A percentile compares a stretch with the other conserved stretches of the same genome.
Conservation (phyloP, 2,888 invertebrate species). For the Conomelus anceps region DNA sequence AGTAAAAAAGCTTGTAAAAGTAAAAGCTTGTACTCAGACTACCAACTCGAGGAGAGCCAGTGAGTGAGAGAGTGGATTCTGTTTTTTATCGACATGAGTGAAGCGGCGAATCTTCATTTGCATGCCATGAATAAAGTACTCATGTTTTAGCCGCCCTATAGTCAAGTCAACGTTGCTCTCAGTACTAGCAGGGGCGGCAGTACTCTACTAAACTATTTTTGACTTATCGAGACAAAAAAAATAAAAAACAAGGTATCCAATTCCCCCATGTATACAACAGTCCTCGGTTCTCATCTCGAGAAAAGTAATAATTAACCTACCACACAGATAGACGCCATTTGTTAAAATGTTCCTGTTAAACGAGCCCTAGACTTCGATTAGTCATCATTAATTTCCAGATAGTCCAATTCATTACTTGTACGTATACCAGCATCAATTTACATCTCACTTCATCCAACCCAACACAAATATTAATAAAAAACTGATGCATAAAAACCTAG, state of each 20-base stretch:
- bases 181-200: background rate
- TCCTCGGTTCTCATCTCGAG: background rate
- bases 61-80: background rate
- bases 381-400: background rate
- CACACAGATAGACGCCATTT: background rate
- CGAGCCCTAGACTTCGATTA: background rate
- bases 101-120: background rate
- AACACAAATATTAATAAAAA: background rate
- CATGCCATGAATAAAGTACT: background rate
- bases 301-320: background rate
- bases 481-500: too few relatives aligned
- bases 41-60: background rate
- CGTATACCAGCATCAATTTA: background rate
- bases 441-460: background rate
- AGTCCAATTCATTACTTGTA: background rate
- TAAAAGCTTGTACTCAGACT: background rate
- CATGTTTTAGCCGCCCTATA: constrained; percentile 1
- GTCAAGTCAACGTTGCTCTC: background rate
- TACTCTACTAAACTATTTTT: constrained; percentile 7
- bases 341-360: background rate
- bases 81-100: background rate
- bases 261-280: background rate
- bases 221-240: constrained; percentile 6
- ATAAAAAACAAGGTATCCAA: background rate
- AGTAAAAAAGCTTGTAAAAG: too few relatives aligned